Percentiles rank a stretch among this genome's conserved stretches.
Evolutionary conservation across 1,140 invertebrate species (phyloP).

Genomic region (Globodera ellingtonae): DNA sequence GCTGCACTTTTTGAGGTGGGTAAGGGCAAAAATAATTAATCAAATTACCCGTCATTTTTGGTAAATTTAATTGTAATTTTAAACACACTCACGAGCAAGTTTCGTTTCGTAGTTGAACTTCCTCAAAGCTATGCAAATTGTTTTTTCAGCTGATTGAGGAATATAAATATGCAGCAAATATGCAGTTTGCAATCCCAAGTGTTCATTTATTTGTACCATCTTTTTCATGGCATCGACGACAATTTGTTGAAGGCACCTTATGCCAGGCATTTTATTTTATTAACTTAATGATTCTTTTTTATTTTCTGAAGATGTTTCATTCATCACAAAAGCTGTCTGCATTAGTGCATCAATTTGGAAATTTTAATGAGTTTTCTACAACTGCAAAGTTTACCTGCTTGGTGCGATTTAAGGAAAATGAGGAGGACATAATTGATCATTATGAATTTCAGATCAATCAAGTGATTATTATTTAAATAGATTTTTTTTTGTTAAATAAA

Average conservation of each 20-base stretch:
- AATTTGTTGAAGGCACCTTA: background rate
- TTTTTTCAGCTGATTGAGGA: conserved; percentile 3
- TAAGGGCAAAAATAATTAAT: background rate
- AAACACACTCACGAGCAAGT: background rate
- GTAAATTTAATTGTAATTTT: no score
- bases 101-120: background rate
- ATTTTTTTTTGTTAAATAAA: background rate
- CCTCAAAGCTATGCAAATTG: no score
- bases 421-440: background rate
- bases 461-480: background rate
- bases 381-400: background rate
- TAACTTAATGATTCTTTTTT: background rate
- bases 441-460: conserved; percentile 1
- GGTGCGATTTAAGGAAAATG: background rate
- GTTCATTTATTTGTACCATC: background rate
- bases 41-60: background rate
- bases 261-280: background rate
- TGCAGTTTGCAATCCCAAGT: background rate
- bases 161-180: background rate
- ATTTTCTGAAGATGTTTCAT: background rate
- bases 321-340: background rate
- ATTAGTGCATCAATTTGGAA: background rate
- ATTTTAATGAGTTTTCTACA: background rate
- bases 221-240: background rate
- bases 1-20: background rate